Conservation (phyloP, 2,888 invertebrate genomes). For the Philonicus albiceps region DNA sequence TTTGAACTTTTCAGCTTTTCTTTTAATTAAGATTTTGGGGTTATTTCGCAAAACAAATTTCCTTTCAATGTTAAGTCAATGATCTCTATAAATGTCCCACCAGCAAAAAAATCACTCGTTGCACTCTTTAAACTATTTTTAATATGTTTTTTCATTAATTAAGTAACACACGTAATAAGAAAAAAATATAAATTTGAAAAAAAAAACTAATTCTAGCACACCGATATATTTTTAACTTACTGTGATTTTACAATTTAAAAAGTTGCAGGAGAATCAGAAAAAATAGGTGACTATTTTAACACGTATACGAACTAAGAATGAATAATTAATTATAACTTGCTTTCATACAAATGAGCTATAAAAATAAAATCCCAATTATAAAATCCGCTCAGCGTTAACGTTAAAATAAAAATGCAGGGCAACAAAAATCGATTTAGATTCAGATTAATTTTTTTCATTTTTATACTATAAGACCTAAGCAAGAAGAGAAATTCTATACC, state of each 20-base stretch:
- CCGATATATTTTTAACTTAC: neutral
- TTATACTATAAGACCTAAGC: too few species aligned
- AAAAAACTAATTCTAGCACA: neutral
- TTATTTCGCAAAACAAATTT: too few species aligned
- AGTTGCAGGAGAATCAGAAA: neutral
- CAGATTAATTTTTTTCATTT: too few species aligned
- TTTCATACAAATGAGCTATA: neutral
- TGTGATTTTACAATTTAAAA: neutral
- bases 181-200: too few species aligned
- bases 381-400: neutral
- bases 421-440: neutral
- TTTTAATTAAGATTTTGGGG: too few species aligned
- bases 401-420: neutral
- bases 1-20: too few species aligned
- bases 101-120: neutral
- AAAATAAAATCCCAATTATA: neutral
- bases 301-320: constrained; percentile 11
- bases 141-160: neutral
- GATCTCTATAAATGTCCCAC: neutral
- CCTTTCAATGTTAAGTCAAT: neutral
- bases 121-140: neutral
- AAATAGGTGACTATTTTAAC: constrained; percentile 22
- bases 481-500: too few species aligned
- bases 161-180: neutral
- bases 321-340: neutral